A percentile compares a stretch with the other conserved stretches of the same genome.
Conservation (phyloP, 2,797 vertebrate species). For the Macropus fuliginosus region DNA sequence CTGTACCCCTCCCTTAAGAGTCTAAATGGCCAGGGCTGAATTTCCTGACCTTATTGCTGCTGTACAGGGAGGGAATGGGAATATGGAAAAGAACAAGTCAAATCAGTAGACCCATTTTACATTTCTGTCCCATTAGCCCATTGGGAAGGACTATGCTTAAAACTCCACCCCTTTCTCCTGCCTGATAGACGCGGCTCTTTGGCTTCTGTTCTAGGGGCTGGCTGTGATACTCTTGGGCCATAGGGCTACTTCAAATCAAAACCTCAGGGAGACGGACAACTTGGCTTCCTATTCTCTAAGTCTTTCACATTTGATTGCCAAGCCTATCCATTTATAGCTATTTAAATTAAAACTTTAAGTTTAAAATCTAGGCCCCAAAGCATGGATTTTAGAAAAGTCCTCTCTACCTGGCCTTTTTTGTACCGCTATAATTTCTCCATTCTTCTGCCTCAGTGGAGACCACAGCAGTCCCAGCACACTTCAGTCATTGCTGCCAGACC, state of each 20-base stretch:
- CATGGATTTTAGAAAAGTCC: slow-evolving; percentile 11
- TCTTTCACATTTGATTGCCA: slow-evolving; percentile 27
- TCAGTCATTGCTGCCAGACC: not conserved
- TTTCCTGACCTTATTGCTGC: not conserved
- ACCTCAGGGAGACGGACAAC: not conserved
- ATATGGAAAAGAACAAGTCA: not conserved
- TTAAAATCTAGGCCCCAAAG: slow-evolving; percentile 6
- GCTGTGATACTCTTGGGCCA: not conserved
- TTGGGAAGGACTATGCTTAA: not conserved
- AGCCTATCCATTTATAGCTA: not conserved
- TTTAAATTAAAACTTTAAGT: slow-evolving; percentile 25
- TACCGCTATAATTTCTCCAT: not conserved
- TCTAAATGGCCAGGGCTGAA: not conserved
- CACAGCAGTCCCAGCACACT: too few species aligned
- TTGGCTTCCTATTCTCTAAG: not conserved
- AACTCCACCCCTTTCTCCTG: not conserved
- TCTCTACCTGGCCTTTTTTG: not conserved
- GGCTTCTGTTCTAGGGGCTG: not conserved
- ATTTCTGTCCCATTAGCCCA: not conserved
- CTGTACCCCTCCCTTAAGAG: not conserved
- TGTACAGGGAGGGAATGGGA: not conserved
- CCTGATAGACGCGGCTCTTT: not conserved
- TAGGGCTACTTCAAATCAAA: not conserved
- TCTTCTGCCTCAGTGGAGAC: not conserved
- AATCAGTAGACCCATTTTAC: not conserved